Conservation (phyloP, 1,140 invertebrate genomes). For the Tetramorium parvispinum region DNA sequence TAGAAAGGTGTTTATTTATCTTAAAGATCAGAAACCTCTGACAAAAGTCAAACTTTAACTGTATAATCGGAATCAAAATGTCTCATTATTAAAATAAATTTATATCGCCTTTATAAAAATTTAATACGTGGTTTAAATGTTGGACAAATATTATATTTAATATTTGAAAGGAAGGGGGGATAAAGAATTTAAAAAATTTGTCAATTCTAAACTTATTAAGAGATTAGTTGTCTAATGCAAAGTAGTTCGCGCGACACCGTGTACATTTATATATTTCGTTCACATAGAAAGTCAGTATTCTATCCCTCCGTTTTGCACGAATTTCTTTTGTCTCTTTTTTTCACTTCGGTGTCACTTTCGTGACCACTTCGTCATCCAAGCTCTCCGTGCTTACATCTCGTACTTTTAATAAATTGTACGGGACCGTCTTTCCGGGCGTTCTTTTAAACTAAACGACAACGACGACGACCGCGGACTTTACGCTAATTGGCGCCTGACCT, state of each 20-base stretch:
- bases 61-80: background rate
- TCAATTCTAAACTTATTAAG: background rate
- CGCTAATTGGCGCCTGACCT: conserved; percentile 65
- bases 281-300: conserved; percentile 1
- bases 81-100: conserved; percentile 5
- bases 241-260: background rate
- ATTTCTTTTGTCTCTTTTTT: background rate
- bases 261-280: background rate
- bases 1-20: background rate
- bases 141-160: background rate
- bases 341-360: conserved; percentile 16
- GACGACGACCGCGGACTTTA: conserved; percentile 26
- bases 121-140: background rate
- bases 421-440: conserved; percentile 5
- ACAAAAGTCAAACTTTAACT: background rate
- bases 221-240: background rate
- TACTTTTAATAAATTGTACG: conserved; percentile 65
- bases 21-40: background rate
- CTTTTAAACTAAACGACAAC: conserved; percentile 41
- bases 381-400: conserved; percentile 51
- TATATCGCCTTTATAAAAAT: background rate
- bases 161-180: background rate
- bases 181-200: background rate
- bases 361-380: conserved; percentile 60
- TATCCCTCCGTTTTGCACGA: background rate